Evolutionary conservation across 2,888 invertebrate species (phyloP), one percentile per base, ranked within the genome.

Genomic region (Protophormia terraenovae): DNA sequence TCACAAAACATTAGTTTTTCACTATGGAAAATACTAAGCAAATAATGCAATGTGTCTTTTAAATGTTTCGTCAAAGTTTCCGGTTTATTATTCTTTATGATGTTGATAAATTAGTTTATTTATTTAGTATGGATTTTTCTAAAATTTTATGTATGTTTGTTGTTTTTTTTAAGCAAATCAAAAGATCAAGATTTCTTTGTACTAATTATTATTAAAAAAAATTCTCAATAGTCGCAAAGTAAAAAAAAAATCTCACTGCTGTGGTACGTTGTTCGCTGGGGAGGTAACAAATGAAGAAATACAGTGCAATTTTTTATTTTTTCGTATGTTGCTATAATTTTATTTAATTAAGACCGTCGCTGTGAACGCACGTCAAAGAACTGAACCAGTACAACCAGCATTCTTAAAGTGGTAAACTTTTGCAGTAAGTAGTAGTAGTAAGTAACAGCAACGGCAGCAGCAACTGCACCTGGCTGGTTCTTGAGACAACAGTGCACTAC

Each of bases 371-470:
- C 76, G 53, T 85, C 47, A 69, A 81, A 85, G 81, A 85, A 85
- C 82, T 78, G 64, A 82, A 66, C 82, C 58, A 82, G 73, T 69
- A 64, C 73, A 75, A 75, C 69, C 58, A 78, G 53, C 69, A 82
- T 82, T 78, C 75, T 79, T 69, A 82, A 75, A 75, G 75, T 85
- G 79, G 85, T 85, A 82, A 82, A 60, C 85, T 82, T 45, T 55
- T 38, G 62, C 50, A 50, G 27, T 22, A 19, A 45, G 53, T 53
- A 53, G 71, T 50, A 62, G 69, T 64, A 55, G 45, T 58, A 64
- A n/a, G 47, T 45, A 38, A 14, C 35, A 75, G 12, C 50, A 71
- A 47, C 60, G 47, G 62, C 66, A n/a, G 62, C 72, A 71, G 69
- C 77, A 78, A 58, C 84, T 71, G 82, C 82, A 83, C 55, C 69